phyloP scores from a whole-genome alignment of 2,888 invertebrate species.

The Amphipoea lucens region DNA sequence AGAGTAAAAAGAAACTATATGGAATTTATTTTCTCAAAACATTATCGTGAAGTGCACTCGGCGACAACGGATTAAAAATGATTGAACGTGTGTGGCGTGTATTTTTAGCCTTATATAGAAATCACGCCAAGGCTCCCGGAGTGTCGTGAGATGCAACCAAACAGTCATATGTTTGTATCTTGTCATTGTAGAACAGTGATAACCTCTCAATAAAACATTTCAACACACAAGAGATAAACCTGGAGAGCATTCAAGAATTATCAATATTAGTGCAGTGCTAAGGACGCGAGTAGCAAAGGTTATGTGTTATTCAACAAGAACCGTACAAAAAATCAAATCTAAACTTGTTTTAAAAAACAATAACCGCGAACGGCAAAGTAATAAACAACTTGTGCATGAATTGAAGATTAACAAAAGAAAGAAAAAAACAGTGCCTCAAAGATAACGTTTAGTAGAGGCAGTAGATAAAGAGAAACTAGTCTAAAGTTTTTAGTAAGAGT shows the following conservation, averaged over 20 bases:
- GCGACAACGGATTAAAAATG: slow-evolving; percentile 67
- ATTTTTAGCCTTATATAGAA: slow-evolving; percentile 78
- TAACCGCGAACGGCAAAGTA: slow-evolving; percentile 58
- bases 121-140: slow-evolving; percentile 77
- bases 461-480: slow-evolving; percentile 64
- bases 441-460: slow-evolving; percentile 59
- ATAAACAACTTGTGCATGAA: slow-evolving; percentile 67
- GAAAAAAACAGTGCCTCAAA: slow-evolving; percentile 71
- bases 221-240: slow-evolving; percentile 59
- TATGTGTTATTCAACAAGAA: slow-evolving; percentile 70
- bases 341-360: slow-evolving; percentile 56
- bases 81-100: slow-evolving; percentile 72
- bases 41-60: slow-evolving; percentile 41
- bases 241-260: slow-evolving; percentile 62
- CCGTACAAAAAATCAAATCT: slow-evolving; percentile 61
- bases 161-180: slow-evolving; percentile 71
- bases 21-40: background rate
- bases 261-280: slow-evolving; percentile 71
- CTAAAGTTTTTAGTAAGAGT: slow-evolving; percentile 55
- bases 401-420: slow-evolving; percentile 76
- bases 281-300: slow-evolving; percentile 65
- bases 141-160: slow-evolving; percentile 70
- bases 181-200: slow-evolving; percentile 73
- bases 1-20: background rate
- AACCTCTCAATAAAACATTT: slow-evolving; percentile 79